Evolutionary conservation across 2,113 vertebrate species (phyloP), one percentile per base, ranked within the genome.

Genomic region (Guaruba guarouba): DNA sequence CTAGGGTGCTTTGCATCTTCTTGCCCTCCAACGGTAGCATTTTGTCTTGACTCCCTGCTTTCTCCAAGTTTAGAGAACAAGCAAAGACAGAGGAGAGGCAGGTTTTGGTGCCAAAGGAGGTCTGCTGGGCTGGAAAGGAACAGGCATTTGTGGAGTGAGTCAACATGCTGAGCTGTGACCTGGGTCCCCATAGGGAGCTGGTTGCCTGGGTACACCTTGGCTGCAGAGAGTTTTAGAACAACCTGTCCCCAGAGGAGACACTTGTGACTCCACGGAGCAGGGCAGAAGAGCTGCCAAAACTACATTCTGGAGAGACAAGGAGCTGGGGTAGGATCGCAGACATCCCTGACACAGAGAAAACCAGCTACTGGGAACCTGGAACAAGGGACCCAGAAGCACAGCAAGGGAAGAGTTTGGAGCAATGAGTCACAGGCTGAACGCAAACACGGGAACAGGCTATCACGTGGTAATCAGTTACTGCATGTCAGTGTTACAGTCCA

Each of bases 371-470:
- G 66, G 86, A 95, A 96, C 66, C 83, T 97, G 86, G 93, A 95
- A 97, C 74, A 23, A 59, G 52, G 86, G 77, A 29, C 46, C 24
- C 66, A 78, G 81, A 82, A 95, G 55, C 81, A 67, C 66, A 87
- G 86, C 83, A 84, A 68, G 86, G 61, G 81, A 93, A 92, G 77
- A 86, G 77, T 84, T 87, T 69, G 93, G 86, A 62, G 77, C 1
- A n/a, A 57, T 96, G 96, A 97, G 94, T 96, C 95, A 96, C 48
- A 82, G 86, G 13, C 88, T 67, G 73, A 92, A n/a, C 2, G 27
- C 83, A 43, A 63, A 29, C 80, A 81, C 48, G 63, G 57, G 77
- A 62, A 63, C 62, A 44, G 57, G 80, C 80, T 35, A 94, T 92
- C 94, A 93, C 15, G 66, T 81, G 11, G 43, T 22, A 48, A 86